Conservation (phyloP, 1,140 invertebrate species). For the Papilio machaon region DNA sequence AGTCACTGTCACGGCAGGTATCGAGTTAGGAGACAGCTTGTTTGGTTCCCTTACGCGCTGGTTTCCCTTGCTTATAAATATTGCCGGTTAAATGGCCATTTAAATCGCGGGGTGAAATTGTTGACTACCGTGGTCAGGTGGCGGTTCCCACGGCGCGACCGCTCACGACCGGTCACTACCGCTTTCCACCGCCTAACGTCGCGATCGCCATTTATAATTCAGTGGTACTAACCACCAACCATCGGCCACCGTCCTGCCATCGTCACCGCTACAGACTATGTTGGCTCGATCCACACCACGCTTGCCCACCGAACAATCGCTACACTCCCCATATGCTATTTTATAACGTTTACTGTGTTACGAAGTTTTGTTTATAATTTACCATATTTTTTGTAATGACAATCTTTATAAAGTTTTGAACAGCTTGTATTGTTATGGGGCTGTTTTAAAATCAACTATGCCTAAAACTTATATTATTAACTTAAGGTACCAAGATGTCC, state of each 20-base stretch:
- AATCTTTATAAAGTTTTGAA: neutral
- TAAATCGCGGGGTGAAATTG: conserved; percentile 20
- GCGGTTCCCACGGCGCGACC: conserved; percentile 25
- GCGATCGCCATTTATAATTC: neutral
- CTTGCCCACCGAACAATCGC: neutral
- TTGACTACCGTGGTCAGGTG: conserved; percentile 1
- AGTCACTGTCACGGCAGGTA: neutral
- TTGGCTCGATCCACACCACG: neutral
- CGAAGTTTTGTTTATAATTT: conserved; percentile 8
- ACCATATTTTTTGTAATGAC: neutral
- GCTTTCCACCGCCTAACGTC: neutral
- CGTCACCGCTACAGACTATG: neutral
- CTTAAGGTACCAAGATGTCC: neutral
- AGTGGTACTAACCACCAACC: conserved; percentile 2
- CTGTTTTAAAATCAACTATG: too few relatives aligned
- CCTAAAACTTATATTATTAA: neutral
- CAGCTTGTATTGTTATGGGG: neutral
- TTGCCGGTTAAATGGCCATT: conserved; percentile 28
- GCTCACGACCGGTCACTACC: neutral
- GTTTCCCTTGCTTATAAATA: conserved; percentile 34
- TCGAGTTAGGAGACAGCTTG: conserved; percentile 11
- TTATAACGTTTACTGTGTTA: conserved; percentile 10
- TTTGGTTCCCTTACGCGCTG: conserved; percentile 25
- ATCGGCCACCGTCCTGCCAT: neutral
- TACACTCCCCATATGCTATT: neutral